A percentile compares a stretch with the other conserved stretches of the same genome.
Evolutionary conservation across 1,140 invertebrate genomes (phyloP).

Genomic region (Bombyx mori): ASM3026992v2 NC_085109.1:8925001-8925500

Average conservation of each 20-base stretch:
- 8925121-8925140: too few species aligned
- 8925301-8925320: constrained; percentile 57
- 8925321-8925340: constrained; percentile 50
- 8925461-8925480: constrained; percentile 49
- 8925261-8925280: constrained; percentile 25
- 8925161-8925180: too few species aligned
- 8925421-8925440: constrained; percentile 71
- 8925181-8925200: constrained; percentile 18
- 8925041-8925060: too few species aligned
- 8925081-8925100: too few species aligned
- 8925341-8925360: constrained; percentile 46
- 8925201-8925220: constrained; percentile 10
- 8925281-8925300: constrained; percentile 60
- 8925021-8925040: too few species aligned
- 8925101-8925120: too few species aligned
- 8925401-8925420: constrained; percentile 71
- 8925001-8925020: too few species aligned
- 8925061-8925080: too few species aligned
- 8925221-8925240: constrained; percentile 17
- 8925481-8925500: constrained; percentile 70
- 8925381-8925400: constrained; percentile 71
- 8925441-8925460: constrained; percentile 58
- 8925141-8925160: too few species aligned
- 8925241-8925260: constrained; percentile 17
- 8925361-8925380: constrained; percentile 56